Percentiles rank a stretch among this genome's conserved stretches.
Conservation (phyloP, 2,113 vertebrate genomes). For the Salminus brasiliensis region DNA sequence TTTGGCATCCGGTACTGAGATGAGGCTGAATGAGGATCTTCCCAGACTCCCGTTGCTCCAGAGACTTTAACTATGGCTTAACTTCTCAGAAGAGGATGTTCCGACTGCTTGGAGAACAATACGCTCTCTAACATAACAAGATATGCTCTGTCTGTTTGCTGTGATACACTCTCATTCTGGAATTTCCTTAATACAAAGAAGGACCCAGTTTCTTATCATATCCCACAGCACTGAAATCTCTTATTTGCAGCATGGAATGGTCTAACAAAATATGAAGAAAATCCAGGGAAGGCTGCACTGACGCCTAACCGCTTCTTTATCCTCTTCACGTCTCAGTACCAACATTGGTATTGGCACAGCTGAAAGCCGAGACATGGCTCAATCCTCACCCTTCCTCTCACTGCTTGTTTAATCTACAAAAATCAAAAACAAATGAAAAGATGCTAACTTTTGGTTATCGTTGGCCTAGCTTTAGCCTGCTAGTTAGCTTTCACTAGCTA, state of each 20-base stretch:
- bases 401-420: neutral
- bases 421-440: too few species aligned
- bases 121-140: slow-evolving; percentile 25
- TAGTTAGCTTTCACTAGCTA: too few species aligned
- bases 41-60: slow-evolving; percentile 6
- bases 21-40: neutral
- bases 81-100: neutral
- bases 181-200: slow-evolving; percentile 24
- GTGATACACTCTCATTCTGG: neutral
- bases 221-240: neutral
- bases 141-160: neutral
- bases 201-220: neutral
- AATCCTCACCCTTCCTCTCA: neutral
- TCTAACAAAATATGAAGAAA: neutral
- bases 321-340: neutral
- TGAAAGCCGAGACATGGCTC: neutral
- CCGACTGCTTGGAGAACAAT: neutral
- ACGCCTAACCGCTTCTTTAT: neutral
- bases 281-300: neutral
- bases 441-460: too few species aligned
- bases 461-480: too few species aligned
- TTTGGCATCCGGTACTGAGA: slow-evolving; percentile 13
- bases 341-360: neutral
- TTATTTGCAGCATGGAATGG: neutral
- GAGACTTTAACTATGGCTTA: neutral